Percentiles rank a stretch among this genome's conserved stretches.
These are phyloP conservation scores for Danio albolineatus DNA, from an alignment of 2,797 vertebrate genomes.

Conservation along the genomic window DNA sequence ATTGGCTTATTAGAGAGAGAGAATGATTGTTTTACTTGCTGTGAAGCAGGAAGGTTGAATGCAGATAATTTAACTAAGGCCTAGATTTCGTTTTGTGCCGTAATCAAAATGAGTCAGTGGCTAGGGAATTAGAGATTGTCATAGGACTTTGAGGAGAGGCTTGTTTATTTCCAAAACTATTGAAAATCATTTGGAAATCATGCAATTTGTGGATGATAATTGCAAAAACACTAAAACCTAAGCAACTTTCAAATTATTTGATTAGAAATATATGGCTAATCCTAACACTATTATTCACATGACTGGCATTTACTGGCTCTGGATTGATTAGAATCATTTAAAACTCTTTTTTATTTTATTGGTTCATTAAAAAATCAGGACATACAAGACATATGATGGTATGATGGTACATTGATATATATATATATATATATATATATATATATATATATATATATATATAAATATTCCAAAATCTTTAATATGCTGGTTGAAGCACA, in stretches of 20 bases:
- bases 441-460: too few species aligned
- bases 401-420: background rate
- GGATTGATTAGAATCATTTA: background rate
- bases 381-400: background rate
- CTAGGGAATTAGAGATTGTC: slow-evolving; percentile 1
- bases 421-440: too few species aligned
- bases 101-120: slow-evolving; percentile 35
- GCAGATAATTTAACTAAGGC: slow-evolving; percentile 22
- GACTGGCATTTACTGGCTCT: too few species aligned
- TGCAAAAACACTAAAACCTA: background rate
- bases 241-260: too few species aligned
- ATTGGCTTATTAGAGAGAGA: slow-evolving; percentile 47
- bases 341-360: background rate
- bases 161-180: background rate
- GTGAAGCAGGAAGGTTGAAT: slow-evolving; percentile 20
- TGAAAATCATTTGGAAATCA: slow-evolving; percentile 18
- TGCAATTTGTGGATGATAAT: background rate
- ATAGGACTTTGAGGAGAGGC: background rate
- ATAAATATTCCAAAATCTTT: too few species aligned
- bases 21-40: slow-evolving; percentile 16
- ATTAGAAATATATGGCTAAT: too few species aligned
- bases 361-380: background rate
- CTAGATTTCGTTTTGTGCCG: slow-evolving; percentile 13
- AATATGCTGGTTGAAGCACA: too few species aligned
- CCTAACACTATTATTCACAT: too few species aligned